Conservation (phyloP, 2,888 invertebrate genomes). For the Perizoma flavofasciatum region DNA sequence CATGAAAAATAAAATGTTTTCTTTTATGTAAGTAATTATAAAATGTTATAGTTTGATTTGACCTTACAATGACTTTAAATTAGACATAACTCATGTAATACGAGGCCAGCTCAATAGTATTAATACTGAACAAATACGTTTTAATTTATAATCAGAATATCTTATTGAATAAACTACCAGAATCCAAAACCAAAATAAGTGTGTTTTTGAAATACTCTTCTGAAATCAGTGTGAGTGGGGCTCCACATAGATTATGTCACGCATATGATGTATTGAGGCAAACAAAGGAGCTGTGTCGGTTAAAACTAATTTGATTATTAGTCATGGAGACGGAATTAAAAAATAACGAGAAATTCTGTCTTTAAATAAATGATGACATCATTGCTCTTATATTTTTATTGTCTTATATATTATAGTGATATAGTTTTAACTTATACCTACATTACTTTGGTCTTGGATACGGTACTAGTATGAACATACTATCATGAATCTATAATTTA, state of each 20-base stretch:
- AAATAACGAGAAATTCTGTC: constrained; percentile 1
- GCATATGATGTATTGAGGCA: too few relatives aligned
- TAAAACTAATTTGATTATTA: too few relatives aligned
- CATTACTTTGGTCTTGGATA: constrained; percentile 67
- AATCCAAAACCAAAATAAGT: constrained; percentile 65
- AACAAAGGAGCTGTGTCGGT: too few relatives aligned
- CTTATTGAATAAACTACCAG: constrained; percentile 52
- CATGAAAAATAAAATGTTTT: constrained; percentile 5
- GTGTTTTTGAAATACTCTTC: constrained; percentile 17
- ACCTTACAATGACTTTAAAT: constrained; percentile 37
- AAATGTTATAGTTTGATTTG: constrained; percentile 22
- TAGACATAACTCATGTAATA: constrained; percentile 30
- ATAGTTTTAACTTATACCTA: constrained; percentile 32
- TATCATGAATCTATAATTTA: constrained; percentile 43
- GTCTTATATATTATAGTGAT: constrained; percentile 48
- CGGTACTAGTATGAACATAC: constrained; percentile 33
- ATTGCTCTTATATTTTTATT: constrained; percentile 49
- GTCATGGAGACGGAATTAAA: constrained; percentile 4
- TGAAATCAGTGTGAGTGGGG: background rate
- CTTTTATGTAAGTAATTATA: constrained; percentile 10
- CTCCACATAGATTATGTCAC: too few relatives aligned
- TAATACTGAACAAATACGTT: constrained; percentile 52
- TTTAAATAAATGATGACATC: constrained; percentile 33
- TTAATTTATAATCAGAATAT: constrained; percentile 39
- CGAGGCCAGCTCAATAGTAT: constrained; percentile 62